Base-by-base conservation (phyloP, 2,113 vertebrate genomes). In the Alosa alosa region DNA sequence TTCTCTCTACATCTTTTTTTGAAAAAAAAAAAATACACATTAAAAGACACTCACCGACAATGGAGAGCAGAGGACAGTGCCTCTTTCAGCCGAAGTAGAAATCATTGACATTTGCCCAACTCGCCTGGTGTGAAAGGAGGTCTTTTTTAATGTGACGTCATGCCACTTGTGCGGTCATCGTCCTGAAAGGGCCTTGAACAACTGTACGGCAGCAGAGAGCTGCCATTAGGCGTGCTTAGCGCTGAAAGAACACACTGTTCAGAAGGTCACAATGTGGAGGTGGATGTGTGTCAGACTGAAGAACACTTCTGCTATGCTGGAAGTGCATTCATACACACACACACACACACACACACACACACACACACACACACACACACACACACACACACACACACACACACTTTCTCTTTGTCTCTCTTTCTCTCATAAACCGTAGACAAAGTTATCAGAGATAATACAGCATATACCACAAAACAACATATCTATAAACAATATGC, bases 1-100 rank as follows among this genome's bases (percentile, higher is more conserved):
- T 22, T 22, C 6, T 20, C 3, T 60, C 4, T 22, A 31, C 31
- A 31, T 31, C 31, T 31, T 31, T 31, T 31, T 31, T 31, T 31
- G 31, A 0, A 31, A 31, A 31, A 31, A n/a, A n/a, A 31, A 31
- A 52, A 52, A 1, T 15, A 3, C 50, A 0, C 6, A 1, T 22
- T 6, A 22, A 60, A 60, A 68, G 64, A 68, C 64, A 11, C 25
- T 68, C n/a, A 2, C n/a, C 2, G 64, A 11, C n/a, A 31, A 8
- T 68, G 10, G n/a, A 9, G 64, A 68, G 64, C n/a, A 68, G n/a
- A 10, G 13, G 7, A 68, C n/a, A 68, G 64, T 17, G 52, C n/a
- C 64, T 31, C n/a, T 84, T 82, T 49, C 45, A 60, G 11, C 41
- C 85, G 85, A 89, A 87, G 86, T 88, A 86, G 85, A 82, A 86